Conservation (phyloP, 2,113 vertebrate species). For the Syngnathoides biaculeatus region DNA sequence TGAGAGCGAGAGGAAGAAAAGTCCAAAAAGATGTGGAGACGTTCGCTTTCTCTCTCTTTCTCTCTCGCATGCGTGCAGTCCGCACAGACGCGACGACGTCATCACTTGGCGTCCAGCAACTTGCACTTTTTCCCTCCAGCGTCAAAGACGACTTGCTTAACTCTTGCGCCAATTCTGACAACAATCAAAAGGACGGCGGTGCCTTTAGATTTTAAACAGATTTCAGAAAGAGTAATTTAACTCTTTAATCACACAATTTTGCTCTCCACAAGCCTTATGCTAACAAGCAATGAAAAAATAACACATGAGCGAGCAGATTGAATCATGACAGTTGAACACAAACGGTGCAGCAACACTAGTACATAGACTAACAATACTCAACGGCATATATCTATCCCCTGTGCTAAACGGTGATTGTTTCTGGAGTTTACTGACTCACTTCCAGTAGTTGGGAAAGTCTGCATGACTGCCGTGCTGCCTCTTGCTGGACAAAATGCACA, state of each 20-base stretch:
- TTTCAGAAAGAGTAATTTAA: neutral
- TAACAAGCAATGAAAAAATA: too few species aligned
- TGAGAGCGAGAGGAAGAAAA: constrained; percentile 25
- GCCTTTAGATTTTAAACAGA: too few species aligned
- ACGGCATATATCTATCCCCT: too few species aligned
- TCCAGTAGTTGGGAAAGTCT: too few species aligned
- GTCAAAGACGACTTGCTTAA: neutral
- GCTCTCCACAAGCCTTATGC: too few species aligned
- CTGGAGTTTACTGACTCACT: too few species aligned
- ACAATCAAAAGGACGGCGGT: neutral
- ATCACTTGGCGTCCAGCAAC: constrained; percentile 37
- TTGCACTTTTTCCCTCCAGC: neutral
- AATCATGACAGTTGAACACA: neutral
- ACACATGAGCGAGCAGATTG: neutral
- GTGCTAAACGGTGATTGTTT: too few species aligned
- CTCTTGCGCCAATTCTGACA: neutral
- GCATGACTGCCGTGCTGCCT: too few species aligned
- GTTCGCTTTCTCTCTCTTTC: neutral
- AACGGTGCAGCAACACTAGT: too few species aligned
- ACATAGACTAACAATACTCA: too few species aligned
- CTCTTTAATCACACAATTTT: too few species aligned
- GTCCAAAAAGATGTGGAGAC: constrained; percentile 25
- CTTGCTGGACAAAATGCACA: too few species aligned
- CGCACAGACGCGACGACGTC: constrained; percentile 53
- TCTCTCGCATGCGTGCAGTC: constrained; percentile 12